phyloP scores from a whole-genome alignment of 2,113 vertebrate species.

The Eublepharis macularius region DNA sequence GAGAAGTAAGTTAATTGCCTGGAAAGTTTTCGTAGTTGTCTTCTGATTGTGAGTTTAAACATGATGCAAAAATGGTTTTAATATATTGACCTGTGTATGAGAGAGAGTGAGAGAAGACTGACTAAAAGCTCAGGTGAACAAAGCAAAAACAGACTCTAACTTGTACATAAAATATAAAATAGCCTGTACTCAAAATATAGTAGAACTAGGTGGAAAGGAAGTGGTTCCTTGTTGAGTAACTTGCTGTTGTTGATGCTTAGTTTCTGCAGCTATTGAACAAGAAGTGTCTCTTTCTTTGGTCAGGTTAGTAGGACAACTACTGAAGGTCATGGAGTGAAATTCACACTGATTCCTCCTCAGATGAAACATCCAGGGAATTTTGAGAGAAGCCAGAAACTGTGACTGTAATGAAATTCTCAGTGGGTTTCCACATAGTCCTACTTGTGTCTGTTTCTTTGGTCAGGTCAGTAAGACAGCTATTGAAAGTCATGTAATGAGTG shows the following conservation, averaged over 20 bases:
- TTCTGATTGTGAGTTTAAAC: background rate
- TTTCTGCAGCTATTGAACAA: background rate
- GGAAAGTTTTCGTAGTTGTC: background rate
- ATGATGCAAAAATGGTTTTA: too few species aligned
- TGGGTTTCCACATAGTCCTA: too few species aligned
- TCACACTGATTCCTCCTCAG: too few species aligned
- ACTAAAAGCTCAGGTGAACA: background rate
- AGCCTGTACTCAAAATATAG: background rate
- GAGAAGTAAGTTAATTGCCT: background rate
- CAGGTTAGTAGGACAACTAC: background rate
- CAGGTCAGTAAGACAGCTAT: background rate
- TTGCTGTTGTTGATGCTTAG: background rate
- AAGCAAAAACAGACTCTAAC: background rate
- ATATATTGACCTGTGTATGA: too few species aligned
- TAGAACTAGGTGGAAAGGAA: background rate
- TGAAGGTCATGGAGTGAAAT: background rate
- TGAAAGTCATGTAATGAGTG: background rate
- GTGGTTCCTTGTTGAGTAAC: background rate
- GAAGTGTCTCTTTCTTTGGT: background rate
- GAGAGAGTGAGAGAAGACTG: background rate
- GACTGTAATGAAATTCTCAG: too few species aligned
- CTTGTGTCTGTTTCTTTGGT: too few species aligned
- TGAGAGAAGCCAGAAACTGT: too few species aligned
- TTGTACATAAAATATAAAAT: background rate
- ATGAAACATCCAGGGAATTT: too few species aligned